Base-by-base conservation (phyloP, 2,113 vertebrate genomes). In the Ochotona curzoniae region DNA sequence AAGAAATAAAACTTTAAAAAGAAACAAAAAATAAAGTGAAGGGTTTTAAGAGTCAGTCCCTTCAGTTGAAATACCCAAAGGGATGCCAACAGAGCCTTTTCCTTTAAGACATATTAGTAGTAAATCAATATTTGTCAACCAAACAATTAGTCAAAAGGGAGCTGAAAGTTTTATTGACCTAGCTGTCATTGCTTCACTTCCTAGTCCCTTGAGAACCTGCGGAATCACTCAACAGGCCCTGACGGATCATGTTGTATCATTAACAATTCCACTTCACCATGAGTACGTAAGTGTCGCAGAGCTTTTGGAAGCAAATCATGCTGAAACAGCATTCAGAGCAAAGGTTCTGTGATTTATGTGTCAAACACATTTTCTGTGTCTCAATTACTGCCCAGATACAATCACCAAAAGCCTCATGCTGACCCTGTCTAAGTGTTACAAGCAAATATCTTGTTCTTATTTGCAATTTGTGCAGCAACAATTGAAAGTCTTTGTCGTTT, bases 121-220 rank as follows among this genome's bases (percentile, higher is more conserved):
- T 84, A 74, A 92, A 79, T 84, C 93, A 90, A 38, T 93, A 92
- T 87, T 87, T 93, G 67, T 61, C 71, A 61, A 17, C 11, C 12
- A 71, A 6, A 28, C 74, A 69, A 83, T 91, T 76, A 92, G 73
- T 92, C 66, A 90, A 81, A 92, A 94, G 30, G 15, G 5, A 66
- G 18, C 21, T 21, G 44, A 83, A 26, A 47, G 47, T 84, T 67
- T 94, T 78, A 74, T 9, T 74, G 81, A 13, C 51, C 64, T 70
- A 74, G 18, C 14, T 75, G 25, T 74, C 44, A 83, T 70, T 67
- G 1, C 89, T 84, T 82, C 26, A 73, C 47, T 89, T 80, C 8
- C 8, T 57, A 49, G 30, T 76, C n/a, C 14, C 66, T 70, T 66
- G 60, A 79, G 51, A 17, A 69, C 18, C 51, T 83, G 44, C 57